Evolutionary conservation across 2,888 invertebrate species (phyloP).

Genomic region (Therioaphis trifolii): DNA sequence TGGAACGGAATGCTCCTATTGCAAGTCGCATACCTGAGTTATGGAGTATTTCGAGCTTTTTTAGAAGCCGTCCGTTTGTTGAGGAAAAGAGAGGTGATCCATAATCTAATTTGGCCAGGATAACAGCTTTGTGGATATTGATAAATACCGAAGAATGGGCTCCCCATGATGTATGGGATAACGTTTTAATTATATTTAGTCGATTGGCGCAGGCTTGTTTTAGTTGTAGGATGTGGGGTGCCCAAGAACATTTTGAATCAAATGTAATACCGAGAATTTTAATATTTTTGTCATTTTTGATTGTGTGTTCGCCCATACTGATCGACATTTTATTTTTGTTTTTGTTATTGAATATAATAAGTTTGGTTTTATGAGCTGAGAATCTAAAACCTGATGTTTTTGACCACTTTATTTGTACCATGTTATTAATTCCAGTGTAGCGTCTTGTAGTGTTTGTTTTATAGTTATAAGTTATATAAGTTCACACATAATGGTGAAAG

Average conservation of each 20-base stretch:
- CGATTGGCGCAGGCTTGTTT: no score
- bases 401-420: no score
- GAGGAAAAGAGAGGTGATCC: background rate
- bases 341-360: no score
- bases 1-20: background rate
- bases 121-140: slow-evolving; percentile 9
- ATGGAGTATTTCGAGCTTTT: background rate
- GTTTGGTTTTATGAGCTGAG: slow-evolving; percentile 5
- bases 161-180: slow-evolving; percentile 24
- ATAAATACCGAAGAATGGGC: slow-evolving; percentile 2
- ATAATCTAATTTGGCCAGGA: background rate
- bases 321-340: no score
- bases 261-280: no score
- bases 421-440: background rate
- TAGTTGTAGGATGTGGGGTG: no score
- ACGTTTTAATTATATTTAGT: background rate
- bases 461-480: no score
- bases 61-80: background rate
- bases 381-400: slow-evolving; percentile 13
- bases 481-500: no score
- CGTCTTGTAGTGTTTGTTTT: background rate
- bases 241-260: no score
- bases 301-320: no score
- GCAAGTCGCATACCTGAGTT: background rate
- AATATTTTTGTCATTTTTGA: no score